Percentiles rank a stretch among this genome's conserved stretches.
These are phyloP conservation scores for Brachypterus glaber DNA, from an alignment of 2,888 invertebrate genomes.

Conservation along the genomic window DNA sequence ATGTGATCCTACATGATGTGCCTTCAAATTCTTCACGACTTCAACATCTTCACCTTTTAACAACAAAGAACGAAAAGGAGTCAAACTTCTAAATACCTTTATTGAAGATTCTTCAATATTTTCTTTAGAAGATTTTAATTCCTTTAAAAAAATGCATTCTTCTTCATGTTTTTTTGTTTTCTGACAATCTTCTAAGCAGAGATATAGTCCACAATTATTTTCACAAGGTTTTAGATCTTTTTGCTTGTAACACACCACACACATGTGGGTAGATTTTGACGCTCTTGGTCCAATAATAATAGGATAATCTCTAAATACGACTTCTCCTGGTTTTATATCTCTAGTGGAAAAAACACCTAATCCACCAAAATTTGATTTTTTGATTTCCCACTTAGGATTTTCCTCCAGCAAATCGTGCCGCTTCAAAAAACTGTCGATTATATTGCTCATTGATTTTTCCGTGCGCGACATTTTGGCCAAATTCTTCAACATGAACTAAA, in stretches of 20 bases:
- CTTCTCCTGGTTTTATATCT: constrained; percentile 56
- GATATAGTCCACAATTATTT: neutral
- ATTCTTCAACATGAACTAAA: no score
- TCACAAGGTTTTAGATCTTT: neutral
- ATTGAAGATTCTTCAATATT: neutral
- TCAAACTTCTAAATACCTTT: neutral
- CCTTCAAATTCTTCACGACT: neutral
- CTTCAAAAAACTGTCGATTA: no score
- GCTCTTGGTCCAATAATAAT: constrained; percentile 61
- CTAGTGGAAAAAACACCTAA: constrained; percentile 62
- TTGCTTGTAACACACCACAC: constrained; percentile 21
- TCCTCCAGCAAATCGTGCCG: no score
- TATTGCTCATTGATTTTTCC: no score
- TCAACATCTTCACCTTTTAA: neutral
- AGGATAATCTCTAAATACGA: constrained; percentile 62
- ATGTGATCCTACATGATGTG: neutral
- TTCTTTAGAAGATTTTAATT: neutral
- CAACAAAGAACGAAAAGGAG: neutral
- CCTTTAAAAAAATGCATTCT: neutral
- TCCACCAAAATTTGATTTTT: constrained; percentile 53
- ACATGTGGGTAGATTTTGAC: constrained; percentile 44
- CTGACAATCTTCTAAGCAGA: neutral
- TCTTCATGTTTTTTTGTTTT: neutral
- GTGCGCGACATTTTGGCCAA: no score
- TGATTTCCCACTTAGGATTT: constrained; percentile 50